Conservation (phyloP, 2,888 invertebrate species). For the Pollenia amentaria region DNA sequence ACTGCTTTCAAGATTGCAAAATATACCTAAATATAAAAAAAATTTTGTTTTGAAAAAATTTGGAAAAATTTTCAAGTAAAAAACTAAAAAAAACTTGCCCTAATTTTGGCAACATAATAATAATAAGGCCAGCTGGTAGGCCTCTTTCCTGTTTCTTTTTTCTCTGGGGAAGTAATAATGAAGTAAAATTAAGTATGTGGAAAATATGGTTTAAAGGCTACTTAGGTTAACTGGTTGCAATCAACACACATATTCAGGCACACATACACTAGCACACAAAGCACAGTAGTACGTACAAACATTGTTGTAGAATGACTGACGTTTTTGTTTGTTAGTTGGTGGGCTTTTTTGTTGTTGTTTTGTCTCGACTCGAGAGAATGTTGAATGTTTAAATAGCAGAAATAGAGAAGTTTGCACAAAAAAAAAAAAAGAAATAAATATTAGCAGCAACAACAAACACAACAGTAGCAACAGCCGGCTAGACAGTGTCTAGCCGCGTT, state of each 20-base stretch:
- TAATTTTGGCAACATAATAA: too few relatives aligned
- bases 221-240: constrained; percentile 66
- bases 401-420: constrained; percentile 67
- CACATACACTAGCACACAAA: neutral
- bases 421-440: constrained; percentile 43
- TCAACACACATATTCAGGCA: neutral
- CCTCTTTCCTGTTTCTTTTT: constrained; percentile 26
- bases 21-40: too few relatives aligned
- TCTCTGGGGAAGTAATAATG: constrained; percentile 52
- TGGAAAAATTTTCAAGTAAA: too few relatives aligned
- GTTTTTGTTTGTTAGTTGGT: constrained; percentile 58
- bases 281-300: constrained; percentile 47
- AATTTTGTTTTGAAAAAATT: too few relatives aligned
- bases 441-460: constrained; percentile 72
- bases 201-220: constrained; percentile 73
- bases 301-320: constrained; percentile 53
- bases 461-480: constrained; percentile 78
- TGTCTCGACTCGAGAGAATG: constrained; percentile 66
- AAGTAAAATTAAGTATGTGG: constrained; percentile 66
- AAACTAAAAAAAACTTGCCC: too few relatives aligned
- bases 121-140: neutral
- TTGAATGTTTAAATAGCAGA: constrained; percentile 70
- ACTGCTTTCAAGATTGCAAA: too few relatives aligned
- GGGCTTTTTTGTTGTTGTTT: constrained; percentile 62
- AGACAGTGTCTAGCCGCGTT: constrained; percentile 83